Conservation (phyloP, 1,140 invertebrate genomes). For the Rhynchophorus ferrugineus region DNA sequence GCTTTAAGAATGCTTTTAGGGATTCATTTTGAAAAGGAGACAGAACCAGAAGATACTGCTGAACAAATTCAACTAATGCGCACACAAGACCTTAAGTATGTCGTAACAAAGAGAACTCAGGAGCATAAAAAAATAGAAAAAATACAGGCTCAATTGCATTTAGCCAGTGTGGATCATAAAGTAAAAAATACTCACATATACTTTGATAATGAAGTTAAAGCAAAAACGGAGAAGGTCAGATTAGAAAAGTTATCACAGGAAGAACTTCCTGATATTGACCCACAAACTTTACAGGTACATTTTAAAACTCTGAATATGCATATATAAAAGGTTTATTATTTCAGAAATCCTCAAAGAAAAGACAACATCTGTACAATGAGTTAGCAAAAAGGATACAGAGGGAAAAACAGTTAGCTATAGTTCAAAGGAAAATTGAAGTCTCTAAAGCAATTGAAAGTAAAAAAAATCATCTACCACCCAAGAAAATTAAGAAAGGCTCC, state of each 20-base stretch:
- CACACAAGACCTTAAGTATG: constrained; percentile 85
- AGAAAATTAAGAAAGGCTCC: constrained; percentile 57
- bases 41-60: constrained; percentile 62
- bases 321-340: not conserved
- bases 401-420: constrained; percentile 69
- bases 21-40: constrained; percentile 59
- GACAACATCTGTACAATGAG: constrained; percentile 66
- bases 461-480: constrained; percentile 54
- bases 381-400: constrained; percentile 72
- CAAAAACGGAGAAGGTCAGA: constrained; percentile 30
- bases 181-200: constrained; percentile 70
- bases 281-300: constrained; percentile 46
- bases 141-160: constrained; percentile 73
- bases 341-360: constrained; percentile 47
- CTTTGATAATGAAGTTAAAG: constrained; percentile 61
- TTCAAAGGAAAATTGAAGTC: constrained; percentile 79
- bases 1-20: constrained; percentile 7
- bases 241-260: constrained; percentile 54
- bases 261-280: constrained; percentile 49
- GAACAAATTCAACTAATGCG: constrained; percentile 85
- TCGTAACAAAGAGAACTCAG: constrained; percentile 59
- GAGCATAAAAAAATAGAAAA: constrained; percentile 85
- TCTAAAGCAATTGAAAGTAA: constrained; percentile 64
- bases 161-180: constrained; percentile 64
- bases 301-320: too few relatives aligned